Evolutionary conservation across 1,140 invertebrate species (phyloP), one percentile per base, ranked within the genome.

Genomic region (Drosophila arizonae): DNA sequence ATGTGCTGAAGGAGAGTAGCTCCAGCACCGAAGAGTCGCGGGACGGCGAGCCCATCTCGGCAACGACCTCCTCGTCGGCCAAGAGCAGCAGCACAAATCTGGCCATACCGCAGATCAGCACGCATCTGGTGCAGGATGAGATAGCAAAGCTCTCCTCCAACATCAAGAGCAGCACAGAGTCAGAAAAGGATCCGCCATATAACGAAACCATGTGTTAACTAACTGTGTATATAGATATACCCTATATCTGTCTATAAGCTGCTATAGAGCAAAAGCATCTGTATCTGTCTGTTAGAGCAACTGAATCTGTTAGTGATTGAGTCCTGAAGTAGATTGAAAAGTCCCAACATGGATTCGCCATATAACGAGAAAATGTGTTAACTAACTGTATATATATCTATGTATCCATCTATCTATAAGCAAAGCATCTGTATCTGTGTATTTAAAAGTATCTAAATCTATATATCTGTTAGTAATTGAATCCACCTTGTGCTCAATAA

Each of bases 141-240:
- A 92, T 92, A 30, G 91, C 90, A 43, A 92, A 92, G 72, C 64
- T 92, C 60, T 92, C 91, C 39, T 92, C 89, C 10, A 92, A 92
- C 51, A 92, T 92, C 9, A 92, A 92, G 64, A 91, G 91, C 58
- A 92, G 91, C 79, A 91, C 91, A 24, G 91, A 92, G 15, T 92
- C 91, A 8, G 91, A 92, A 50, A 92, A 92, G 64, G 91, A 92
- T 77, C 91, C 91, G 55, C 87, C 90, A n/a, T 91, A 90, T 64
- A 92, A 92, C 60, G 91, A 92, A 72, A 92, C 91, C 43, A 92
- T 92, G 91, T 92, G 91, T 81, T 92, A 84, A 58, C 26, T 10
- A 21, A 6, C 24, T 30, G 39, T 46, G 5, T 28, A 43, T 43
- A 46, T 60, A 46, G 45, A 55, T 21, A 51, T 9, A 33, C 33